Evolutionary conservation across 2,888 invertebrate species (phyloP), one percentile per base, ranked within the genome.

Genomic region (Prosopocoilus inquinatus): DNA sequence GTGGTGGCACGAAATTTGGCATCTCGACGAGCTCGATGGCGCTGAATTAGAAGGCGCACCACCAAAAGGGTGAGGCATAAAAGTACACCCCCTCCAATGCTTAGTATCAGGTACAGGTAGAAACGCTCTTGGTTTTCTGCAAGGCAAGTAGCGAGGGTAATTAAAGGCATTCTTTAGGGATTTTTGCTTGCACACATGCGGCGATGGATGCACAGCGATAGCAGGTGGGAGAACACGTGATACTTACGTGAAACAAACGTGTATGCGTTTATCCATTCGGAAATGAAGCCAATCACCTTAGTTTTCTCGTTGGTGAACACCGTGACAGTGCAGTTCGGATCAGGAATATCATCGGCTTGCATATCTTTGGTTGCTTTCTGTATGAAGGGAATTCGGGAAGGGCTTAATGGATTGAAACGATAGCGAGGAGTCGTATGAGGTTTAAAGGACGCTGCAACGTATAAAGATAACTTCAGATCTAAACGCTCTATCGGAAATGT

Each of bases 21-120:
- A 15, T 82, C 85, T 57, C 84, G 82, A 60, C 84, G 82, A 28
- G 81, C 78, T 47, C 82, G 81, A 65, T 85, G 84, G 55, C 86
- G 84, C 69, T 85, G 86, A 64, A 90, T 79, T 49, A 89, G 79
- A 55, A 91, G 82, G 44, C 90, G 83, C 2, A 86, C 84, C 58
- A 89, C 84, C 47, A 90, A 85, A 55, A 91, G 79, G 47, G 85
- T 82, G 65, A 90, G 81, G 70, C 91, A 86, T 2, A 92, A 79
- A 3, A 92, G 75, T 32, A 91, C 79, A 9, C 88, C 87, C 11
- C 84, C 84, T 20, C 88, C 84, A 39, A 90, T 83, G 60, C 88
- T 90, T 62, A 91, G 85, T 63, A 90, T 87, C 73, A 93, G 83
- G 81, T 93, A 93, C 54, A 93, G 81, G 78, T 91, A 90, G 75